Percentiles rank a stretch among this genome's conserved stretches.
Conservation (phyloP, 2,113 vertebrate species). For the Naja naja region DNA sequence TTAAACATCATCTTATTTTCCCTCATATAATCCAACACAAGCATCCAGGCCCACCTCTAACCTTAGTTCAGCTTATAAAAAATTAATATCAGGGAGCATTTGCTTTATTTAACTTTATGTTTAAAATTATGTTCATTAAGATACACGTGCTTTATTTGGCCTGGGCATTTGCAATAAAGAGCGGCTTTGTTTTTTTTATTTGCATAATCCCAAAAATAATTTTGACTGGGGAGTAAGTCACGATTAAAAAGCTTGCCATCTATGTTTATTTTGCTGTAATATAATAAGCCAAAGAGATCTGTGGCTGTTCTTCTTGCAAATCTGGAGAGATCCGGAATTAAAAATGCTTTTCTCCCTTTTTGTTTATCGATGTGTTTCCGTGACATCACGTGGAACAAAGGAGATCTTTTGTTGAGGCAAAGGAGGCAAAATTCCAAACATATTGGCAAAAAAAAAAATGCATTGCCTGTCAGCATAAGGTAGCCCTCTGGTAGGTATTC, state of each 20-base stretch:
- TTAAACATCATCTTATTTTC: neutral
- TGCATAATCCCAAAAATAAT: neutral
- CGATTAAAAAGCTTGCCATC: neutral
- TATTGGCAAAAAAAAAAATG: neutral
- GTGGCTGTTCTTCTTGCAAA: neutral
- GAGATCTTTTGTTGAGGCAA: neutral
- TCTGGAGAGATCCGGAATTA: neutral
- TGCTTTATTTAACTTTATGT: neutral
- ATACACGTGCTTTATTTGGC: neutral
- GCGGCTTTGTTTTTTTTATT: neutral
- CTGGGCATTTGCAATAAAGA: neutral
- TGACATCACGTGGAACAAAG: neutral
- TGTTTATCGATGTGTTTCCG: neutral
- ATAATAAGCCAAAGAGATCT: neutral
- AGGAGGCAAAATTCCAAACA: neutral
- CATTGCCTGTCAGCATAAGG: neutral
- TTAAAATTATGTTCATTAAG: neutral
- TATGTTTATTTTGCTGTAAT: neutral
- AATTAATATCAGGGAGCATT: neutral
- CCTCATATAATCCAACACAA: neutral
- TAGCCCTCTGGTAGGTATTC: neutral
- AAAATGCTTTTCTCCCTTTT: neutral
- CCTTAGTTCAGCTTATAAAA: neutral
- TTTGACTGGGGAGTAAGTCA: neutral
- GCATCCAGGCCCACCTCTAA: neutral